These are phyloP conservation scores for Austrofundulus limnaeus DNA, from an alignment of 2,113 vertebrate species.

Conservation along the genomic window DNA sequence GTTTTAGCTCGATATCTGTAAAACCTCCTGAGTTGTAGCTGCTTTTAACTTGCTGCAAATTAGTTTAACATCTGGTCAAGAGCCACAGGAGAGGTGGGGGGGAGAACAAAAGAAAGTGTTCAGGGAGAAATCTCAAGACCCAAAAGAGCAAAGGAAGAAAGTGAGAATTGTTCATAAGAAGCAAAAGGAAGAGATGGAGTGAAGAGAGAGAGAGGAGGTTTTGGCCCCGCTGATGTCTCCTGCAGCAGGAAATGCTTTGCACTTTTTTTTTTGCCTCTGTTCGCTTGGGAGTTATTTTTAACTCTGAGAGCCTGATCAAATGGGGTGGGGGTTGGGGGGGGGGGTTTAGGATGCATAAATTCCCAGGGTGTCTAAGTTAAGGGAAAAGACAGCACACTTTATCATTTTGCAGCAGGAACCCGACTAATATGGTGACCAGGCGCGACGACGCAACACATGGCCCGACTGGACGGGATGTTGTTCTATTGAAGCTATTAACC, in stretches of 20 bases:
- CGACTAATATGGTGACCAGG: conserved; percentile 63
- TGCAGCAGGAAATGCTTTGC: conserved; percentile 82
- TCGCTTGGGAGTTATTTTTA: conserved; percentile 81
- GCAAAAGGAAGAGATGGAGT: conserved; percentile 57
- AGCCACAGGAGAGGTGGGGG: conserved; percentile 38
- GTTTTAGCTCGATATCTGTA: too few relatives aligned
- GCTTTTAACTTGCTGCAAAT: conserved; percentile 60
- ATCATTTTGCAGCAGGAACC: conserved; percentile 72
- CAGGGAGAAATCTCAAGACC: conserved; percentile 51
- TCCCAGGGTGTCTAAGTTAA: conserved; percentile 69
- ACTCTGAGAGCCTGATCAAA: conserved; percentile 76
- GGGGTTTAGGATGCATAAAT: conserved; percentile 66
- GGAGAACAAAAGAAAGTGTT: conserved; percentile 21
- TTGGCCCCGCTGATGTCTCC: conserved; percentile 73
- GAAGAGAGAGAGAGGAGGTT: conserved; percentile 68
- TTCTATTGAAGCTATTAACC: conserved; percentile 66
- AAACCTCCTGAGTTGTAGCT: too few relatives aligned
- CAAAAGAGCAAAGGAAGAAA: conserved; percentile 32
- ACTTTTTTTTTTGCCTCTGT: conserved; percentile 78
- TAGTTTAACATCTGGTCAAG: conserved; percentile 82
- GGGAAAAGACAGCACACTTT: conserved; percentile 62
- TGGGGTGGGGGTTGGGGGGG: conserved; percentile 27
- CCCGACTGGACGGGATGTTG: conserved; percentile 66
- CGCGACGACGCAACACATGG: conserved; percentile 50
- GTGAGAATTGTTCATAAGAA: conserved; percentile 36